phyloP scores from a whole-genome alignment of 2,888 invertebrate genomes.

The Cheilosia vernalis region DNA sequence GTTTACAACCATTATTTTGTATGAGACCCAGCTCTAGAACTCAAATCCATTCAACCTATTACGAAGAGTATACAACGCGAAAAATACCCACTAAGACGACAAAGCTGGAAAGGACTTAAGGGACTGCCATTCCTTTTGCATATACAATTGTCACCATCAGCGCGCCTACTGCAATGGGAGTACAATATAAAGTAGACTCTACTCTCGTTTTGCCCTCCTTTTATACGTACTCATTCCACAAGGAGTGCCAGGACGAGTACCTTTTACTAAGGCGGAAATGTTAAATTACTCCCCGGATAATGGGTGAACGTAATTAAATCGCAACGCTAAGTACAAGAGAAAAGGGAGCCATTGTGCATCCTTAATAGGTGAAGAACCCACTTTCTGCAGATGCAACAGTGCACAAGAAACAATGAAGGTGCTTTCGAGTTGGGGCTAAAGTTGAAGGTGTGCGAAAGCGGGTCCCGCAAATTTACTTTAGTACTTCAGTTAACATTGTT shows the following conservation, averaged over 20 bases:
- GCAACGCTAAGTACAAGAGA: slow-evolving; percentile 35
- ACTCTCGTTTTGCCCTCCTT: not conserved
- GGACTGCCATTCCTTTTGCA: not conserved
- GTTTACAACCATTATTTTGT: too few relatives aligned
- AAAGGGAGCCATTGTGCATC: slow-evolving; percentile 41
- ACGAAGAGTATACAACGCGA: not conserved
- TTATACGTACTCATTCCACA: not conserved
- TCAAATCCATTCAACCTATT: not conserved
- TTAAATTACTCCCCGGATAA: slow-evolving; percentile 59
- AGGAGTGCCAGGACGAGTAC: not conserved
- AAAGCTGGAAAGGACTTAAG: not conserved
- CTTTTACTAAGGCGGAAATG: slow-evolving; percentile 35
- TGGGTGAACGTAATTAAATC: slow-evolving; percentile 60
- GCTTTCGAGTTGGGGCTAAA: not conserved
- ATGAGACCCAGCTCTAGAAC: not conserved
- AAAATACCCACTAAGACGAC: not conserved
- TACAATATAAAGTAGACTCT: slow-evolving; percentile 21
- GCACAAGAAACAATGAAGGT: not conserved
- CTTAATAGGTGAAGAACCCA: slow-evolving; percentile 39
- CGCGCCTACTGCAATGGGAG: not conserved
- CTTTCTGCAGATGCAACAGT: slow-evolving; percentile 29
- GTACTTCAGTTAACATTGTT: not conserved
- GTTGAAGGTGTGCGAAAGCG: not conserved
- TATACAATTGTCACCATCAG: not conserved
- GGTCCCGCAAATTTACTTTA: not conserved